A percentile compares a stretch with the other conserved stretches of the same genome.
These are phyloP conservation scores for Odontamblyopus rebecca DNA, from an alignment of 2,797 vertebrate genomes.

Conservation along the genomic window DNA sequence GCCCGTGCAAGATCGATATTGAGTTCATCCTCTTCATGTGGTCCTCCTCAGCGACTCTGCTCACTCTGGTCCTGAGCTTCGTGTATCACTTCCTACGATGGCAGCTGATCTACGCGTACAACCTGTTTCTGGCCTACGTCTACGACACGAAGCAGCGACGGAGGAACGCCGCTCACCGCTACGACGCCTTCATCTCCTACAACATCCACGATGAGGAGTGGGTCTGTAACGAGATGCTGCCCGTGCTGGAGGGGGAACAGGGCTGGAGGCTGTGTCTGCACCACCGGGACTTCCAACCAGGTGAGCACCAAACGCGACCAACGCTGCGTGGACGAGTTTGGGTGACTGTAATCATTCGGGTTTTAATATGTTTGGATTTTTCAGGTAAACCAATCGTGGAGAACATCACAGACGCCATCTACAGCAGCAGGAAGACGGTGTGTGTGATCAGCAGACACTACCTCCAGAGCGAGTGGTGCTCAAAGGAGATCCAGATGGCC, in stretches of 20 bases:
- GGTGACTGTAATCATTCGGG: too few species aligned
- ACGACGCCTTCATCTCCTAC: constrained; percentile 71
- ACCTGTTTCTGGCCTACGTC: constrained; percentile 53
- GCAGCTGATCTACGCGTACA: constrained; percentile 51
- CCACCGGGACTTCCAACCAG: constrained; percentile 71
- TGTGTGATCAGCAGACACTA: constrained; percentile 66
- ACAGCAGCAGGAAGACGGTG: constrained; percentile 72
- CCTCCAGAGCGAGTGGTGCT: constrained; percentile 71
- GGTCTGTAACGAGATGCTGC: constrained; percentile 61
- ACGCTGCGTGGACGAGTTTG: too few species aligned
- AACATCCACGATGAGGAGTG: constrained; percentile 63
- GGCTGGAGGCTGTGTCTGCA: constrained; percentile 70
- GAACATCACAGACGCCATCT: constrained; percentile 73
- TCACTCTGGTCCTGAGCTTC: constrained; percentile 43
- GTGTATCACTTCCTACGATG: constrained; percentile 54
- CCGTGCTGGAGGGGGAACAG: constrained; percentile 58
- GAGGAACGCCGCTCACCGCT: constrained; percentile 29
- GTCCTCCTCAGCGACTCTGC: constrained; percentile 31
- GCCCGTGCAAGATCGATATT: constrained; percentile 20
- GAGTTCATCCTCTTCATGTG: constrained; percentile 52
- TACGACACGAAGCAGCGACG: constrained; percentile 45
- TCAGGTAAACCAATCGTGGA: constrained; percentile 67
- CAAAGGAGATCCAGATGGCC: constrained; percentile 71
- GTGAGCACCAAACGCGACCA: constrained; percentile 7
- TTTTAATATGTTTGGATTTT: too few species aligned